Evolutionary conservation across 2,797 vertebrate species (phyloP).

Genomic region (Geotrypetes seraphini): DNA sequence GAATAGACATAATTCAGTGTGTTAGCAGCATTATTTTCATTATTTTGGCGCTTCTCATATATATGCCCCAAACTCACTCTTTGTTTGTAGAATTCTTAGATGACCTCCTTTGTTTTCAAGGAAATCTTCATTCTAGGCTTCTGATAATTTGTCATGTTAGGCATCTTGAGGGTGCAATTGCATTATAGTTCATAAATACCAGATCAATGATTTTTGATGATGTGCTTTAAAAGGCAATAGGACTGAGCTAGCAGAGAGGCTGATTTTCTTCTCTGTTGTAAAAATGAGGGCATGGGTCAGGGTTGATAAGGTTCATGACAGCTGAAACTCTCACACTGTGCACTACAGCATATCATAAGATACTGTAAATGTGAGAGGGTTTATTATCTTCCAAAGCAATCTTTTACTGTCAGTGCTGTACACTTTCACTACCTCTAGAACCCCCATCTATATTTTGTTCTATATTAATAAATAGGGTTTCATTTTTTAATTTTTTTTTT

Average conservation of each 20-base stretch:
- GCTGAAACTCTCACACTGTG: background rate
- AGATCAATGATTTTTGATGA: slow-evolving; percentile 8
- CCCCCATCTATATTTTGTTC: no score
- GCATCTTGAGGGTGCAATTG: background rate
- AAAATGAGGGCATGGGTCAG: background rate
- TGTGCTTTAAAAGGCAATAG: background rate
- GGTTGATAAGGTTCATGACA: background rate
- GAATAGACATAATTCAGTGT: no score
- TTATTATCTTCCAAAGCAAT: no score
- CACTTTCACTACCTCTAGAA: no score
- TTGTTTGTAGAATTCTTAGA: background rate
- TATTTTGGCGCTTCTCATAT: no score
- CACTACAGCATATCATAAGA: no score
- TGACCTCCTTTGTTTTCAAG: background rate
- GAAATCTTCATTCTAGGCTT: background rate
- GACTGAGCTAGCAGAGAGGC: background rate
- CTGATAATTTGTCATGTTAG: background rate
- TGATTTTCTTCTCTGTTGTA: background rate
- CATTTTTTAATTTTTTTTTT: no score
- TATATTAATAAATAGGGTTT: no score
- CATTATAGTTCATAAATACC: slow-evolving; percentile 7
- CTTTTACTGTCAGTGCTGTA: no score
- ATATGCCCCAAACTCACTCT: no score
- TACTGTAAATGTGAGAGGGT: no score
- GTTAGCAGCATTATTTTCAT: no score